Percentiles rank a stretch among this genome's conserved stretches.
These are phyloP conservation scores for Microtus oregoni DNA, from an alignment of 2,113 vertebrate genomes.

Conservation along the genomic window DNA sequence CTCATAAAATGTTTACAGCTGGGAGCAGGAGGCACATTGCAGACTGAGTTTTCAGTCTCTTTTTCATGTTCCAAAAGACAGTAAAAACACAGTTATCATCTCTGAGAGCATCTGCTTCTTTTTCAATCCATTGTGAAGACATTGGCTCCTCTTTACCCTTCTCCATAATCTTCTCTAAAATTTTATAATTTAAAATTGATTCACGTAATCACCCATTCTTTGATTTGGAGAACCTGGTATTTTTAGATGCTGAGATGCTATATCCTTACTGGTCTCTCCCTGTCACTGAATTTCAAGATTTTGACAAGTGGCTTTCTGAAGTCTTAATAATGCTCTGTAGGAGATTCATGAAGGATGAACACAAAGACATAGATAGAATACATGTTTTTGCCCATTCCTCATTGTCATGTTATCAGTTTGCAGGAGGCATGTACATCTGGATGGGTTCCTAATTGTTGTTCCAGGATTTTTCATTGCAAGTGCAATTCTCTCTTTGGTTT, in stretches of 20 bases:
- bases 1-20: background rate
- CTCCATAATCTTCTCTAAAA: background rate
- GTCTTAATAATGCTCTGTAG: background rate
- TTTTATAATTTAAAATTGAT: background rate
- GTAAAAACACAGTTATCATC: no score
- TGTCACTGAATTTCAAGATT: background rate
- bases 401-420: rapidly evolving
- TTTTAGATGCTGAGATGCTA: background rate
- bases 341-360: background rate
- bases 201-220: background rate
- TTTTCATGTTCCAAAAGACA: background rate
- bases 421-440: background rate
- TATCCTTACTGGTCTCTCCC: background rate
- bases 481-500: background rate
- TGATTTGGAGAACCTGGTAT: background rate
- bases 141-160: background rate
- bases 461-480: background rate
- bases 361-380: background rate
- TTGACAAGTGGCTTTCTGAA: background rate
- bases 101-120: background rate
- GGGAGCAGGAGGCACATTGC: background rate
- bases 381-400: rapidly evolving
- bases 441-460: background rate
- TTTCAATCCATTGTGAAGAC: background rate
- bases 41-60: background rate